Percentiles rank a stretch among this genome's conserved stretches.
phyloP scores from a whole-genome alignment of 2,113 vertebrate species.

The Steatornis caripensis region DNA sequence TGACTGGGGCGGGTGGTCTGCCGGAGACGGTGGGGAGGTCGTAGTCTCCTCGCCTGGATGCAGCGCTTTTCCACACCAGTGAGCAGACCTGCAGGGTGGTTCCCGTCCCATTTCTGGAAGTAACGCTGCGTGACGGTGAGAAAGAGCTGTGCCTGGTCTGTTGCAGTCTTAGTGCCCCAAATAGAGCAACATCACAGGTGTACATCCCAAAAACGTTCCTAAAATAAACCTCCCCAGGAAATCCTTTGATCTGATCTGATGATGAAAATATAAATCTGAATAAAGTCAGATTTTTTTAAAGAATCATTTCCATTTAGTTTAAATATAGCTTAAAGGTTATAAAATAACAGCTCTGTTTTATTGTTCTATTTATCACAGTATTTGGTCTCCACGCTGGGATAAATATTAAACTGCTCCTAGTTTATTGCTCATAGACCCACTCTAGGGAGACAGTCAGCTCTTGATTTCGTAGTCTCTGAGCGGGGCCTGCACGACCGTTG shows the following conservation, averaged over 20 bases:
- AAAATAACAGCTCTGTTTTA: neutral
- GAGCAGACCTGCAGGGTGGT: neutral
- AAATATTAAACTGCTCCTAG: neutral
- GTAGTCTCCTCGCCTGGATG: neutral
- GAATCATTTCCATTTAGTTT: neutral
- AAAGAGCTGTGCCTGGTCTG: neutral
- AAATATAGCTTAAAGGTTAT: neutral
- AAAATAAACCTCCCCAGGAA: neutral
- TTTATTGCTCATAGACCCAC: neutral
- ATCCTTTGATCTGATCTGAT: neutral
- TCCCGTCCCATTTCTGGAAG: neutral
- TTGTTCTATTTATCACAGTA: neutral
- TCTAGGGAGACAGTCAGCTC: neutral
- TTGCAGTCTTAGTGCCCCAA: neutral
- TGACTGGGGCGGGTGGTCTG: neutral
- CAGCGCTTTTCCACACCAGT: rapidly evolving
- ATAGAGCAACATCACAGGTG: neutral
- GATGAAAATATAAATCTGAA: neutral
- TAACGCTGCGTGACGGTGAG: neutral
- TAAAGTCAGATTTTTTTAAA: neutral
- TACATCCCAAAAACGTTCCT: neutral
- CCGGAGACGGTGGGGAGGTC: neutral
- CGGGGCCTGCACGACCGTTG: neutral
- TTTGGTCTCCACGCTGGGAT: neutral
- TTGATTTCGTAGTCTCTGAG: neutral